Conservation (phyloP, 1,140 invertebrate species). For the Nasonia giraulti region DNA sequence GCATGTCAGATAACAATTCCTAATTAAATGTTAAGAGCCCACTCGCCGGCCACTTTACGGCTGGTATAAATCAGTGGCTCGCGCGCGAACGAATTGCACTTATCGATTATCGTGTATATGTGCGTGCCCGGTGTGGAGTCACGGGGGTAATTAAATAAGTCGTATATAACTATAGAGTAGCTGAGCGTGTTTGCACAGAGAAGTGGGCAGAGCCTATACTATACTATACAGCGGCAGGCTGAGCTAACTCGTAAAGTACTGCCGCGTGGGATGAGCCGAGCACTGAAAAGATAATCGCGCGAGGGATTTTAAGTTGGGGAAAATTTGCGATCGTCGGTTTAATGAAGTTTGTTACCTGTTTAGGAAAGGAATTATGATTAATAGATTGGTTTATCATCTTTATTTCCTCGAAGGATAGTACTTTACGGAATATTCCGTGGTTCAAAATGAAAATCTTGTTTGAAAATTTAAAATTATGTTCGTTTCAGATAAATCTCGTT, state of each 20-base stretch:
- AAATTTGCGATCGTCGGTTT: background rate
- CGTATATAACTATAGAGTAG: background rate
- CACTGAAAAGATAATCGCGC: slow-evolving; percentile 2
- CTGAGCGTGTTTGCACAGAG: background rate
- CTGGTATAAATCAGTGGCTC: slow-evolving; percentile 41
- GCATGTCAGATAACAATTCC: slow-evolving; percentile 45
- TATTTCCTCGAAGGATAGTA: too few species aligned
- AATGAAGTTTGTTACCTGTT: background rate
- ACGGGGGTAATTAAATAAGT: slow-evolving; percentile 41
- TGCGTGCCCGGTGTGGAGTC: background rate
- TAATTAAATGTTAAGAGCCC: slow-evolving; percentile 50
- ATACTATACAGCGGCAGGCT: background rate
- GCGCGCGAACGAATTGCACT: slow-evolving; percentile 35
- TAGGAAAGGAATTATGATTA: background rate
- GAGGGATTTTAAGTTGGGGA: background rate
- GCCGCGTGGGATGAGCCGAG: background rate
- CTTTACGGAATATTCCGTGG: too few species aligned
- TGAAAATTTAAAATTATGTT: too few species aligned
- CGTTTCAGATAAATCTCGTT: too few species aligned
- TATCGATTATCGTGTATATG: slow-evolving; percentile 34
- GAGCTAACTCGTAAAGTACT: background rate
- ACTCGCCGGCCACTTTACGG: slow-evolving; percentile 27
- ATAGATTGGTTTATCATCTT: background rate
- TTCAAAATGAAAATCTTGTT: too few species aligned
- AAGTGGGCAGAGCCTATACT: background rate